Percentiles rank a stretch among this genome's conserved stretches.
These are phyloP conservation scores for Hyperoodon ampullatus DNA, from an alignment of 2,113 vertebrate species.

Conservation along the genomic window DNA sequence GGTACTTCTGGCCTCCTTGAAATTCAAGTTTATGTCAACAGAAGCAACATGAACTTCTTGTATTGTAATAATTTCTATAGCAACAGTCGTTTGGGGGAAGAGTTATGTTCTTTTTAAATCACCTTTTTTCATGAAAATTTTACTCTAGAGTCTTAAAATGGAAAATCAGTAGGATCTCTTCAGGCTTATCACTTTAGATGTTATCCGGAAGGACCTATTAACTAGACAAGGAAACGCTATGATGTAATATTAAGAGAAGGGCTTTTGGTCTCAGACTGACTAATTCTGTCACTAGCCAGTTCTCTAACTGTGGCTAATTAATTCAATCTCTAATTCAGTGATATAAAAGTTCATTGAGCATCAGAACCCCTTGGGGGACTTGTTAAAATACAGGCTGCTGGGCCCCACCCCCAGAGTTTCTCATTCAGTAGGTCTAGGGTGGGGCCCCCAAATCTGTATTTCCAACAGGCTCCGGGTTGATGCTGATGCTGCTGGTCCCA, in stretches of 20 bases:
- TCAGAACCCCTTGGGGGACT: background rate
- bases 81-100: background rate
- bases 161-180: background rate
- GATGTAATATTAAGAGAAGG: constrained; percentile 12
- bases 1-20: background rate
- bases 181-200: background rate
- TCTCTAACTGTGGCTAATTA: constrained; percentile 25
- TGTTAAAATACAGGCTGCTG: background rate
- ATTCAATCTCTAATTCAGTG: background rate
- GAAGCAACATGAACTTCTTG: background rate
- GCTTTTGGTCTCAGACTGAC: background rate
- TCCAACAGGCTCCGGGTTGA: background rate
- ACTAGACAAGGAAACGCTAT: background rate
- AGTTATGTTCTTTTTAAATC: background rate
- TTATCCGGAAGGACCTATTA: background rate
- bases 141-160: background rate
- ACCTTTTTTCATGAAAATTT: background rate
- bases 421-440: background rate
- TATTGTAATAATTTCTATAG: constrained; percentile 11
- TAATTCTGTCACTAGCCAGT: background rate
- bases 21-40: constrained; percentile 45
- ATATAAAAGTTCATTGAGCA: background rate
- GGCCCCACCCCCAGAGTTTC: background rate
- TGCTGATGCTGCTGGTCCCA: background rate
- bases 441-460: background rate